Conservation (phyloP, 2,113 vertebrate species). For the Picathartes gymnocephalus region DNA sequence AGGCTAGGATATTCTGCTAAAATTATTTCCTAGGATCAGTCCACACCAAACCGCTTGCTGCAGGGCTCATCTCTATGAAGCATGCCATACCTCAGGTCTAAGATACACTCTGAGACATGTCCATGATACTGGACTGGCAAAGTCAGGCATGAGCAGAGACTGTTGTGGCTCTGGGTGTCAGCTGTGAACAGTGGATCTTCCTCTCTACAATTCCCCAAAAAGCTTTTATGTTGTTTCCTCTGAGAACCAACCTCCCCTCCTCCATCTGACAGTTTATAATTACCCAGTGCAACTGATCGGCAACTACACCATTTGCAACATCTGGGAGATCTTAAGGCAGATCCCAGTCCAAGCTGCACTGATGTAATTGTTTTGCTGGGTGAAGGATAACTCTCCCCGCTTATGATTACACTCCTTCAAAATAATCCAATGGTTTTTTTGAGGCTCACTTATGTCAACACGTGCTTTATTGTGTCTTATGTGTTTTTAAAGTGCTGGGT, state of each 20-base stretch:
- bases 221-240: neutral
- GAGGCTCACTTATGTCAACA: slow-evolving; percentile 55
- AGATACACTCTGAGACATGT: neutral
- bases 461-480: neutral
- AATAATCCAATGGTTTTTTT: slow-evolving; percentile 38
- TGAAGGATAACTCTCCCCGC: slow-evolving; percentile 40
- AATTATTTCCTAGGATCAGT: neutral
- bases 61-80: neutral
- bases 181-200: neutral
- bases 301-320: neutral
- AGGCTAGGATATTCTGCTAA: neutral
- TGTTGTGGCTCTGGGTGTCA: neutral
- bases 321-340: slow-evolving; percentile 58
- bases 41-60: neutral
- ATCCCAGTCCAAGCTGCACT: slow-evolving; percentile 40
- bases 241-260: neutral
- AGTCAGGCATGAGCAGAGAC: neutral
- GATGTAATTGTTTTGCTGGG: slow-evolving; percentile 64
- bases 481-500: slow-evolving; percentile 24
- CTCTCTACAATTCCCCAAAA: neutral
- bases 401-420: slow-evolving; percentile 44
- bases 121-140: neutral
- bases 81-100: neutral
- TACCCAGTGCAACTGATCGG: neutral
- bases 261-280: slow-evolving; percentile 20